These are phyloP conservation scores for Drosophila kohkoa DNA, from an alignment of 1,140 invertebrate genomes.

Conservation along the genomic window DNA sequence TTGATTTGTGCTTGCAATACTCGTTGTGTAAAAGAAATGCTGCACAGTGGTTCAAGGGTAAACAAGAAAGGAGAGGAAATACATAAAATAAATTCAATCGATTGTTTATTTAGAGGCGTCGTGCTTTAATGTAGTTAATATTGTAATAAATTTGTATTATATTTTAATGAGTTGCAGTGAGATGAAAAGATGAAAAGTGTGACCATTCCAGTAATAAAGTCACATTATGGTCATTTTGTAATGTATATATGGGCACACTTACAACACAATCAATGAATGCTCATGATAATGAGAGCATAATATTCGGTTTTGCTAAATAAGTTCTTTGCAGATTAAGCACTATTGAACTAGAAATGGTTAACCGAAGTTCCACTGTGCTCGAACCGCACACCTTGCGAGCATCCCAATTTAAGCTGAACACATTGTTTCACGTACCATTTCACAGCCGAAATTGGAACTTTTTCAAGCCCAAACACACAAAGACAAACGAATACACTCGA, in stretches of 20 bases:
- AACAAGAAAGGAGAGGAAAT: not conserved
- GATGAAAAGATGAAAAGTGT: too few relatives aligned
- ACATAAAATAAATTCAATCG: not conserved
- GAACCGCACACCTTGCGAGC: not conserved
- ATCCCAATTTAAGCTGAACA: constrained; percentile 29
- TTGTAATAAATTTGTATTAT: too few relatives aligned
- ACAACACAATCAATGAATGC: too few relatives aligned
- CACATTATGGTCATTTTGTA: too few relatives aligned
- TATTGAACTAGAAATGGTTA: not conserved
- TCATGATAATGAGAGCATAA: too few relatives aligned
- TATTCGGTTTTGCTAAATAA: too few relatives aligned
- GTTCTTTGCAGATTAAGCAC: not conserved
- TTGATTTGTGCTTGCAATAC: constrained; percentile 67
- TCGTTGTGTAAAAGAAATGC: not conserved
- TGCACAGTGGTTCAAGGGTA: constrained; percentile 49
- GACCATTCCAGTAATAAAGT: too few relatives aligned
- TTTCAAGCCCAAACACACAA: constrained; percentile 69
- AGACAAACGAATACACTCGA: constrained; percentile 59
- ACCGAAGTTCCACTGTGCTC: constrained; percentile 40
- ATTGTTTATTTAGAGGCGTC: too few relatives aligned
- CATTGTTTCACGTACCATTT: constrained; percentile 82
- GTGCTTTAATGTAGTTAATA: too few relatives aligned
- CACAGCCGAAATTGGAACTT: constrained; percentile 78
- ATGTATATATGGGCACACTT: too few relatives aligned
- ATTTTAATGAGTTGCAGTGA: too few relatives aligned